These are phyloP conservation scores for Temnothorax unifasciatus DNA, from an alignment of 2,888 invertebrate species.

Conservation along the genomic window DNA sequence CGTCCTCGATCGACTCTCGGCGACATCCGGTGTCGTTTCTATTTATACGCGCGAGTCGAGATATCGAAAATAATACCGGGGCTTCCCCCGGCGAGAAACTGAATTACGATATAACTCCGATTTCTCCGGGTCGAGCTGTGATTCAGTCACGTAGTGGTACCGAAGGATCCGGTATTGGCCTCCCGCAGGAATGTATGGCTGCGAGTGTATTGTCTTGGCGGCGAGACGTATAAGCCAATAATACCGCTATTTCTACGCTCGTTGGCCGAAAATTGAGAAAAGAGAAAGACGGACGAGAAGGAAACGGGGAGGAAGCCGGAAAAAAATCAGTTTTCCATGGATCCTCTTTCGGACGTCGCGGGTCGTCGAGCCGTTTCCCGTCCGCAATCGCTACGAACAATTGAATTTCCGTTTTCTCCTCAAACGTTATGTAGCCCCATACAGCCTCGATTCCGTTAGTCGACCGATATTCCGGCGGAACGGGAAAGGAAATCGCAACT, in stretches of 20 bases:
- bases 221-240: slow-evolving; percentile 81
- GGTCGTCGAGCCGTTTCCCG: slow-evolving; percentile 51
- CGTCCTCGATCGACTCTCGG: slow-evolving; percentile 45
- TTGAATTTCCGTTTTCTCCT: slow-evolving; percentile 64
- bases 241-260: slow-evolving; percentile 77
- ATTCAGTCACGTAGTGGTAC: slow-evolving; percentile 62
- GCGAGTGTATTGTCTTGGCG: slow-evolving; percentile 49
- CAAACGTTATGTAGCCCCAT: slow-evolving; percentile 22
- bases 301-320: slow-evolving; percentile 4
- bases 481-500: slow-evolving; percentile 52
- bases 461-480: slow-evolving; percentile 35
- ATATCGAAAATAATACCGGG: slow-evolving; percentile 81
- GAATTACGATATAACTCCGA: slow-evolving; percentile 76
- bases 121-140: slow-evolving; percentile 65
- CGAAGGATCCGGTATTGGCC: slow-evolving; percentile 29
- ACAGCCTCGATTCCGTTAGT: slow-evolving; percentile 48
- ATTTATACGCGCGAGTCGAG: slow-evolving; percentile 69
- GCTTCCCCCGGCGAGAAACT: slow-evolving; percentile 70
- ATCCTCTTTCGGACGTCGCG: slow-evolving; percentile 60
- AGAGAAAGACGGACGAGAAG: neutral
- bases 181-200: slow-evolving; percentile 54
- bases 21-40: slow-evolving; percentile 63
- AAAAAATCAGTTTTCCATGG: slow-evolving; percentile 67
- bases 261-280: slow-evolving; percentile 63
- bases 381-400: slow-evolving; percentile 62